Evolutionary conservation across 2,113 vertebrate species (phyloP).

Genomic region (Odocoileus virginianus): DNA sequence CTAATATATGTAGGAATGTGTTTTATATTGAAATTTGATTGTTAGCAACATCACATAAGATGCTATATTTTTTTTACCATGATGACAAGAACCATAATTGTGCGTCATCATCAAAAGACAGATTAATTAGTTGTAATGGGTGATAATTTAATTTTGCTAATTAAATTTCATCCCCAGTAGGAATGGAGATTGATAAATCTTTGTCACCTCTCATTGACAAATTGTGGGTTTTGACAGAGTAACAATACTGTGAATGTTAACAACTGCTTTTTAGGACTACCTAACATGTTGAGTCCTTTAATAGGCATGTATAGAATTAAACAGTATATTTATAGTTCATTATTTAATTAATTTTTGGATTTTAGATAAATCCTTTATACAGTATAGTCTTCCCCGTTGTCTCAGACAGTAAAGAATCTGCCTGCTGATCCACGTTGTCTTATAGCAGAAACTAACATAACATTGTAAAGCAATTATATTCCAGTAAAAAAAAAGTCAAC

Average conservation of each 20-base stretch:
- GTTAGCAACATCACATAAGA: not conserved
- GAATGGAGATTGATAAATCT: not conserved
- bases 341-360: not conserved
- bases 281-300: not conserved
- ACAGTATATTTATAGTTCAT: not conserved
- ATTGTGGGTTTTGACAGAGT: not conserved
- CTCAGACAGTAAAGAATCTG: not conserved
- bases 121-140: not conserved
- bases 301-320: not conserved
- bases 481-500: slow-evolving; percentile 22
- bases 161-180: not conserved
- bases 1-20: not conserved
- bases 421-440: accelerated
- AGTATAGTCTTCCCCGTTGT: not conserved
- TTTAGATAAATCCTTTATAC: not conserved
- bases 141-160: not conserved
- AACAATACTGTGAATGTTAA: not conserved
- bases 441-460: not conserved
- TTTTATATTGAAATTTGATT: not conserved
- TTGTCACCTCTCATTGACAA: not conserved
- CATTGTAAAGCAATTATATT: not conserved
- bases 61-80: not conserved
- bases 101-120: not conserved
- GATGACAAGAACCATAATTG: not conserved
- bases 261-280: not conserved